Base-by-base conservation (phyloP, 2,113 vertebrate genomes). In the Mohoua ochrocephala region DNA sequence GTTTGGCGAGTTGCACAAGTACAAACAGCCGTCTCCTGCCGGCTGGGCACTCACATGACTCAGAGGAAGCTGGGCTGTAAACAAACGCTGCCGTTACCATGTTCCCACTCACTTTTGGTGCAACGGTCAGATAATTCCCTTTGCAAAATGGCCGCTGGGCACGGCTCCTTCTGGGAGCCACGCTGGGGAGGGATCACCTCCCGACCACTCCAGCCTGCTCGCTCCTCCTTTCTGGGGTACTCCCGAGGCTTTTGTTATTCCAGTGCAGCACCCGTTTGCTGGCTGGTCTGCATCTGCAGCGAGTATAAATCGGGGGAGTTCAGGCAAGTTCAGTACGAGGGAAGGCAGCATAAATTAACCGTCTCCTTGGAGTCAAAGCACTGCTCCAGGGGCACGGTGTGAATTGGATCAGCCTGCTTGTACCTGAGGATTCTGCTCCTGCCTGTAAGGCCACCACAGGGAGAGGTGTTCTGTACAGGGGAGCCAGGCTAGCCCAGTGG, bases 21-120 rank as follows among this genome's bases (percentile, higher is more conserved):
- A 57, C 78, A 52, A 94, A 83, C 41, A 54, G 94, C 93, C 83
- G 15, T 89, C 65, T 53, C 14, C 91, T 61, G 91, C 91, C 85
- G 92, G 92, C 84, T 64, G 44, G 95, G 95, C 78, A 33, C 92
- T 97, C 91, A 88, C 92, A 95, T 97, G 96, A 97, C 93, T 95
- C 82, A 63, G 95, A 96, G 96, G 96, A 96, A 97, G 95, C 95
- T 15, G 21, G 19, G 92, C 96, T 96, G 95, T 96, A 97, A 97
- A 97, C 96, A 97, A 90, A 93, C 63, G 37, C 59, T 5, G 93
- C 93, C 41, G 92, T 96, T 95, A 94, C 94, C 93, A 70, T 93
- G 93, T 96, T 97, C 92, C 94, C 96, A 78, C 92, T 94, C 87
- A 17, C 85, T 96, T 86, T 93, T 92, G 95, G 95, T 97, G 93